Conservation (phyloP, 2,113 vertebrate genomes). For the human (Homo sapiens) region DNA sequence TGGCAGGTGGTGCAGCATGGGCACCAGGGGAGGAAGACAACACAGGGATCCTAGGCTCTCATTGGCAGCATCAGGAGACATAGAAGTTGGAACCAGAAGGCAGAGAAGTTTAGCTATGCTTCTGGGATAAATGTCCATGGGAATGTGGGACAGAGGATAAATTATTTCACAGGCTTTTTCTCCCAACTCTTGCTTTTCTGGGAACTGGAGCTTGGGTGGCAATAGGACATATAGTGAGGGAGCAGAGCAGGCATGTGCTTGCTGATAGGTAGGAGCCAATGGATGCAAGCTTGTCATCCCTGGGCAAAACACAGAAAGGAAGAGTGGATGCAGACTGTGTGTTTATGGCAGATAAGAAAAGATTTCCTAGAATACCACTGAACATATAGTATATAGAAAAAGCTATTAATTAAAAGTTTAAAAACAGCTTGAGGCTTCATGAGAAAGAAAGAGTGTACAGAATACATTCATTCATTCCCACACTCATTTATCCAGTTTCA, state of each 20-base stretch:
- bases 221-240: not conserved
- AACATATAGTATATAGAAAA: not conserved
- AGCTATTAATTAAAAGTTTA: not conserved
- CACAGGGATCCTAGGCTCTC: not conserved
- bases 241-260: not conserved
- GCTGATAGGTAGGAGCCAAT: not conserved
- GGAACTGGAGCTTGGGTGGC: not conserved
- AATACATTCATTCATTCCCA: not conserved
- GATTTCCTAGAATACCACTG: not conserved
- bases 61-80: not conserved
- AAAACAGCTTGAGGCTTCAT: not conserved
- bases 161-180: not conserved
- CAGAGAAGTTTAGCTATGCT: not conserved
- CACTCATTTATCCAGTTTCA: not conserved
- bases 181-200: not conserved
- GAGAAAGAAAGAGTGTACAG: not conserved
- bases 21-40: not conserved
- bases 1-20: not conserved
- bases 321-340: not conserved
- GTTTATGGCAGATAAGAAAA: not conserved
- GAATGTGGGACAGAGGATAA: not conserved
- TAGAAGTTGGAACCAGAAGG: not conserved
- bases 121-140: not conserved
- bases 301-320: not conserved
- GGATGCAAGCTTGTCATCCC: not conserved